A percentile compares a stretch with the other conserved stretches of the same genome.
Evolutionary conservation across 2,113 vertebrate genomes (phyloP).

Genomic region (Melanerpes formicivorus): DNA sequence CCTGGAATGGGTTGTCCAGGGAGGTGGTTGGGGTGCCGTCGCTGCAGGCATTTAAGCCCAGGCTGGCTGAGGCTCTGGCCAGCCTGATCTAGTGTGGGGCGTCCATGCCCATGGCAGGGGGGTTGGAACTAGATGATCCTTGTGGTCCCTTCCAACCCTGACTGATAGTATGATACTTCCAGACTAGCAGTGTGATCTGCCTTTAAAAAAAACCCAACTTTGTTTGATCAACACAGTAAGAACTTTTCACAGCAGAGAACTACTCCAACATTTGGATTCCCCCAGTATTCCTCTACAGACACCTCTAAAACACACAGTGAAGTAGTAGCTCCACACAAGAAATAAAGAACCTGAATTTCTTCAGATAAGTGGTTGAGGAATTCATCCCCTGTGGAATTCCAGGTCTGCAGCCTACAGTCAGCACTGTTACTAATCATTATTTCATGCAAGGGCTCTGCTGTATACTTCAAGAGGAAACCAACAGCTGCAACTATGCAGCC

Average conservation of each 20-base stretch:
- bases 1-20: too few relatives aligned
- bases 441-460: not conserved
- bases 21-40: too few relatives aligned
- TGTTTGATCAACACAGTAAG: not conserved
- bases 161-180: too few relatives aligned
- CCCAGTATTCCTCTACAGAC: not conserved
- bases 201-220: not conserved
- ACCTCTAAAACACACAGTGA: not conserved
- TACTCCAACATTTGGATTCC: not conserved
- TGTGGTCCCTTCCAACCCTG: too few relatives aligned
- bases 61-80: too few relatives aligned
- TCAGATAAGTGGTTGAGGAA: not conserved
- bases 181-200: not conserved
- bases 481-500: not conserved
- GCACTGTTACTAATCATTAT: not conserved
- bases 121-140: too few relatives aligned
- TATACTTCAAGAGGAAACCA: not conserved
- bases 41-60: too few relatives aligned
- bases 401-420: not conserved
- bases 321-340: not conserved
- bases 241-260: not conserved
- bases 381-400: not conserved
- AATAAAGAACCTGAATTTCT: not conserved
- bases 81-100: too few relatives aligned
- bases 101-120: too few relatives aligned